Conservation (phyloP, 2,888 invertebrate species). For the Melinaea marsaeus region DNA sequence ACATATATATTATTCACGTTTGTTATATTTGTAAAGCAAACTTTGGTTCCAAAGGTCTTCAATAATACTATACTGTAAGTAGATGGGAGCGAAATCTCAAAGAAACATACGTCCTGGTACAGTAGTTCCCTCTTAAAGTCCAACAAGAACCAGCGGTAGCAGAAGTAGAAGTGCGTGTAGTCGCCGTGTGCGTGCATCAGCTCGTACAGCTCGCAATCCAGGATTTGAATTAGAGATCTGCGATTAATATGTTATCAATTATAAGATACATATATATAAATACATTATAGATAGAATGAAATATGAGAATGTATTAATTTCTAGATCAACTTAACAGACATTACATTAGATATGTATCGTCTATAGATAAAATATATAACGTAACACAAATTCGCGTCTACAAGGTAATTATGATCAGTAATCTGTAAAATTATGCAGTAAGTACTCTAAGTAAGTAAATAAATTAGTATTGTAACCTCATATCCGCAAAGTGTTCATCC, state of each 20-base stretch:
- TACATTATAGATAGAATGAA: background rate
- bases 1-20: too few species aligned
- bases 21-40: too few species aligned
- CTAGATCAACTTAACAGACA: too few species aligned
- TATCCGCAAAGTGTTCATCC: conserved; percentile 97
- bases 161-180: conserved; percentile 98
- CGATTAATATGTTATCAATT: conserved; percentile 14
- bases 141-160: conserved; percentile 97
- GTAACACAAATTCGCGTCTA: too few species aligned
- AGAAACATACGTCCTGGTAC: conserved; percentile 87
- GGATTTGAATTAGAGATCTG: conserved; percentile 88
- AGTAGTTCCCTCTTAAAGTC: conserved; percentile 96
- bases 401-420: too few species aligned
- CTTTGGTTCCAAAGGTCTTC: too few species aligned
- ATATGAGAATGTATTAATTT: too few species aligned
- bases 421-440: too few species aligned
- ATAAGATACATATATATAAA: background rate
- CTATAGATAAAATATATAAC: too few species aligned
- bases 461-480: conserved; percentile 77
- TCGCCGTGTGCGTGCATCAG: conserved; percentile 96
- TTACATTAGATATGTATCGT: too few species aligned
- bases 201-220: conserved; percentile 96
- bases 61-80: too few species aligned
- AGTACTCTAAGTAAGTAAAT: background rate
- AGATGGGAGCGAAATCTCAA: too few species aligned